A percentile compares a stretch with the other conserved stretches of the same genome.
Evolutionary conservation across 2,113 vertebrate genomes (phyloP).

Genomic region (Eclectus roratus): DNA sequence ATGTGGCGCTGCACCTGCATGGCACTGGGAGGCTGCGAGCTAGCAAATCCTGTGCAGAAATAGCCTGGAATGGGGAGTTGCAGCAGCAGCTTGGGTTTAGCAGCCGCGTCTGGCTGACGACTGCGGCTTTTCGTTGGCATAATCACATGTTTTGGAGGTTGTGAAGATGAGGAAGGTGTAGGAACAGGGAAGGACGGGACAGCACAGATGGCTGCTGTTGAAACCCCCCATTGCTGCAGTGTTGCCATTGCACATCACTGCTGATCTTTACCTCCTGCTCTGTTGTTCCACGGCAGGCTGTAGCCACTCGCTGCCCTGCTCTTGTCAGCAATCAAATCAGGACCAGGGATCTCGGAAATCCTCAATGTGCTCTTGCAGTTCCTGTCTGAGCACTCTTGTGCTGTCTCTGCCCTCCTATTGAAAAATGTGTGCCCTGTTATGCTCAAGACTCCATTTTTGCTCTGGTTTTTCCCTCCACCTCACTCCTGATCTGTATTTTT

Average conservation of each 20-base stretch:
- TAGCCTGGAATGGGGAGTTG: background rate
- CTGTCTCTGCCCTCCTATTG: background rate
- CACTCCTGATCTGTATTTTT: background rate
- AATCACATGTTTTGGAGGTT: background rate
- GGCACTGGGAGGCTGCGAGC: background rate
- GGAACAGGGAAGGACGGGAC: background rate
- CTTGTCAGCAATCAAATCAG: background rate
- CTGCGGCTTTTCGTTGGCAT: background rate
- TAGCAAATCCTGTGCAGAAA: background rate
- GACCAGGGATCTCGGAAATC: background rate
- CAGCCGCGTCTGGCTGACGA: background rate
- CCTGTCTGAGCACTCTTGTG: background rate
- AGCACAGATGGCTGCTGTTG: background rate
- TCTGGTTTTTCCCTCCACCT: background rate
- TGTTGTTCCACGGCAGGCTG: background rate
- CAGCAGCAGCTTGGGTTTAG: background rate
- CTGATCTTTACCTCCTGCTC: background rate
- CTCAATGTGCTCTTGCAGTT: background rate
- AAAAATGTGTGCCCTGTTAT: background rate
- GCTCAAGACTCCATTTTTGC: background rate
- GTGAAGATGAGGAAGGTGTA: background rate
- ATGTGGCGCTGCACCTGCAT: background rate
- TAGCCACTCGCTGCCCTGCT: rapidly evolving
- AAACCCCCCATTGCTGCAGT: background rate
- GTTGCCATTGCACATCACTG: rapidly evolving